phyloP scores from a whole-genome alignment of 2,888 invertebrate species.

The Rhingia rostrata region DNA sequence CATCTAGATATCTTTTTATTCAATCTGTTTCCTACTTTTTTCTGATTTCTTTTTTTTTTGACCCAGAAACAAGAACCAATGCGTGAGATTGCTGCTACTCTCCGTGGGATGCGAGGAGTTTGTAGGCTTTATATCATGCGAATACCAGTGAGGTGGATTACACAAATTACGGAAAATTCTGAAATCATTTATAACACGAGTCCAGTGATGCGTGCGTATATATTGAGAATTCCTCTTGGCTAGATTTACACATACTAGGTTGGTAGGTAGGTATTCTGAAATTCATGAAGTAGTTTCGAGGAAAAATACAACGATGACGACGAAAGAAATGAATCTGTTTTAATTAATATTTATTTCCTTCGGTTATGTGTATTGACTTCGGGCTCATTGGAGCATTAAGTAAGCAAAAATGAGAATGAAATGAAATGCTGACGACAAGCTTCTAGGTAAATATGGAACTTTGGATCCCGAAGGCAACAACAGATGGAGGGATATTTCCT shows the following conservation, averaged over 20 bases:
- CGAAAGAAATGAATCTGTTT: conserved; percentile 57
- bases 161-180: conserved; percentile 65
- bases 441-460: conserved; percentile 1
- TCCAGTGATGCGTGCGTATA: conserved; percentile 59
- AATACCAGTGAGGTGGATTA: conserved; percentile 43
- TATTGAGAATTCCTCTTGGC: conserved; percentile 10
- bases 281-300: background rate
- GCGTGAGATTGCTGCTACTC: conserved; percentile 40
- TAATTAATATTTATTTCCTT: conserved; percentile 69
- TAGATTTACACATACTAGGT: conserved; percentile 17
- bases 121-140: background rate
- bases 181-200: conserved; percentile 63
- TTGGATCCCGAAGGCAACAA: too few species aligned
- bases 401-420: conserved; percentile 19
- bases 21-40: conserved; percentile 46
- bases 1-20: background rate
- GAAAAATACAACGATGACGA: conserved; percentile 22
- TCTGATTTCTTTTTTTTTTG: conserved; percentile 25
- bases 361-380: conserved; percentile 33
- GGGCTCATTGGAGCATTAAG: conserved; percentile 38
- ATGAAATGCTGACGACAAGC: conserved; percentile 17
- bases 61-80: conserved; percentile 54
- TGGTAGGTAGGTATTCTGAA: background rate
- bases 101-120: background rate
- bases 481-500: too few species aligned